Percentiles rank a stretch among this genome's conserved stretches.
phyloP scores from a whole-genome alignment of 1,140 invertebrate species.

The Drosophila kohkoa region DNA sequence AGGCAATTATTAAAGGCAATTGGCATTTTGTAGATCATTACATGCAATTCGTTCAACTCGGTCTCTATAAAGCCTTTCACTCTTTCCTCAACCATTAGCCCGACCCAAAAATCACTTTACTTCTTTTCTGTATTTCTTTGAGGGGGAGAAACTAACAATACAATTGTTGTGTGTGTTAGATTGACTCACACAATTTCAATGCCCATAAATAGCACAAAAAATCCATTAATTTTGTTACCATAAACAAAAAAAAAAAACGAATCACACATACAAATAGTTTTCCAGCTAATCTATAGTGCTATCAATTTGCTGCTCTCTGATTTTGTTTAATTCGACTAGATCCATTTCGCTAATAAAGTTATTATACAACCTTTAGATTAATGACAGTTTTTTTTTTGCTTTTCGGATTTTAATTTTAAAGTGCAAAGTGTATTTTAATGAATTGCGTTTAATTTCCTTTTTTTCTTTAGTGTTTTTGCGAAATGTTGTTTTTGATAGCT shows the following conservation, averaged over 20 bases:
- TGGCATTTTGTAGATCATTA: conserved; percentile 35
- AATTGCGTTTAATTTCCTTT: background rate
- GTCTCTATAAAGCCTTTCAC: conserved; percentile 19
- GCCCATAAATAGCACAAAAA: conserved; percentile 42
- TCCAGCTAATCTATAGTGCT: conserved; percentile 20
- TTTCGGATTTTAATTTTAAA: background rate
- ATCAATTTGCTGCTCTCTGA: conserved; percentile 11
- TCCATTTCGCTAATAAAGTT: conserved; percentile 17
- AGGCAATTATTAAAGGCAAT: conserved; percentile 35
- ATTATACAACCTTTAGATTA: conserved; percentile 10
- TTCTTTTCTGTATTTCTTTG: background rate
- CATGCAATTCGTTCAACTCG: conserved; percentile 43
- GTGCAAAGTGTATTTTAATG: conserved; percentile 15
- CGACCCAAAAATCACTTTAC: conserved; percentile 39
- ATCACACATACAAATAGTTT: conserved; percentile 14
- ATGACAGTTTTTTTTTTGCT: background rate
- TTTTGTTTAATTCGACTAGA: conserved; percentile 9
- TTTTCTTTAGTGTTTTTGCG: background rate
- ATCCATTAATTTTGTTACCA: conserved; percentile 66
- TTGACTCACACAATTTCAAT: conserved; percentile 23
- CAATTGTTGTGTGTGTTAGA: conserved; percentile 22
- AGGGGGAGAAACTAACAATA: conserved; percentile 24
- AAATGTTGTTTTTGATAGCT: conserved; percentile 12
- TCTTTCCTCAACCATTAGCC: conserved; percentile 22
- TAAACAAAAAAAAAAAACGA: conserved; percentile 41